Conservation (phyloP, 2,888 invertebrate genomes). For the Acanthopleura granulata region DNA sequence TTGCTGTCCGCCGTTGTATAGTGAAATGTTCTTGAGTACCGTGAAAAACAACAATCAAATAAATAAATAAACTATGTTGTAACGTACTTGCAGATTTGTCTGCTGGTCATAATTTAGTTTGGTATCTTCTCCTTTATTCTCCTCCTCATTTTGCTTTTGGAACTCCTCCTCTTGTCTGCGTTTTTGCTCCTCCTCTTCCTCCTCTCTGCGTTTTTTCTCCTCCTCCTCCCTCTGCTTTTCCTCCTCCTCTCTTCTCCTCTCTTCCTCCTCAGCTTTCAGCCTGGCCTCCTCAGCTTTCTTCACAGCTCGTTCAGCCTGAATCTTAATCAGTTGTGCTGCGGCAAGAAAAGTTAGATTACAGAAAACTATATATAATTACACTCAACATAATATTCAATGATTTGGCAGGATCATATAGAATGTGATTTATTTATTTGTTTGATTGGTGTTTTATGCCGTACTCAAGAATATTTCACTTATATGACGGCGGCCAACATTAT, state of each 20-base stretch:
- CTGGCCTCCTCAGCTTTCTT: slow-evolving; percentile 49
- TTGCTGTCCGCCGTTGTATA: too few species aligned
- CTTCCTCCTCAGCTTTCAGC: slow-evolving; percentile 27
- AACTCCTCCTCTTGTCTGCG: slow-evolving; percentile 71
- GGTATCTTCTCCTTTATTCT: slow-evolving; percentile 40
- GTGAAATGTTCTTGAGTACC: too few species aligned
- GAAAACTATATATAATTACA: too few species aligned
- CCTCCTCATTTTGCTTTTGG: slow-evolving; percentile 32
- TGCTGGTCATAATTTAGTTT: background rate
- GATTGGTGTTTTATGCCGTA: too few species aligned
- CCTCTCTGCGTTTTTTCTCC: slow-evolving; percentile 70
- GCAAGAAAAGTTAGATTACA: background rate
- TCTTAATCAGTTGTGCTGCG: slow-evolving; percentile 54
- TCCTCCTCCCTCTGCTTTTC: slow-evolving; percentile 39
- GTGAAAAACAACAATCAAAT: too few species aligned
- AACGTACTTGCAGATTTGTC: background rate
- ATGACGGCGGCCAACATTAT: too few species aligned
- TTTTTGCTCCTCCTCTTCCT: slow-evolving; percentile 76
- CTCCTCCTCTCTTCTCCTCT: slow-evolving; percentile 19
- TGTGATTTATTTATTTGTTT: too few species aligned
- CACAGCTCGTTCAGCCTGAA: slow-evolving; percentile 57
- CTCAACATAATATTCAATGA: too few species aligned
- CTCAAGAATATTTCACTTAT: too few species aligned
- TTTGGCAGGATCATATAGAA: too few species aligned
- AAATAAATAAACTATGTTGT: too few species aligned